phyloP scores from a whole-genome alignment of 2,888 invertebrate genomes.

The Amiota minor region DNA sequence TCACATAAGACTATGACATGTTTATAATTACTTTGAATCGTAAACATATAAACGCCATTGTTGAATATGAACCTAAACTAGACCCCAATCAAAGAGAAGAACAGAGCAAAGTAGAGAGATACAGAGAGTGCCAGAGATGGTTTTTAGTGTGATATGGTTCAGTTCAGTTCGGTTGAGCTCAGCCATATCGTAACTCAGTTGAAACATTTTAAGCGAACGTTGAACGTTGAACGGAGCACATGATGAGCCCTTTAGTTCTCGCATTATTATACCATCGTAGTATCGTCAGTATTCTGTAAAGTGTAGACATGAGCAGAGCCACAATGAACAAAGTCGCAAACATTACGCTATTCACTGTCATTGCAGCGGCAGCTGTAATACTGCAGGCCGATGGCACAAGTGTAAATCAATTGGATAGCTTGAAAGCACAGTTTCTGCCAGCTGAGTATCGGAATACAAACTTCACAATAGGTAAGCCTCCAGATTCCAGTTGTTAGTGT shows the following conservation, averaged over 20 bases:
- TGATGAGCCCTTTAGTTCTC: too few species aligned
- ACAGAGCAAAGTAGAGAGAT: too few species aligned
- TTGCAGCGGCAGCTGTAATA: constrained; percentile 47
- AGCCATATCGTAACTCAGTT: too few species aligned
- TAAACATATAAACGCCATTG: neutral
- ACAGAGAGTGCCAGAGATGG: too few species aligned
- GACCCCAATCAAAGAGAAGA: too few species aligned
- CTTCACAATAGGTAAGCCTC: constrained; percentile 59
- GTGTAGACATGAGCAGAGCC: neutral
- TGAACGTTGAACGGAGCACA: too few species aligned
- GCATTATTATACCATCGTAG: too few species aligned
- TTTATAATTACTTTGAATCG: neutral
- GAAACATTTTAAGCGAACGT: neutral
- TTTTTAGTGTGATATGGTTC: neutral
- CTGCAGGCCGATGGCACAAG: constrained; percentile 37
- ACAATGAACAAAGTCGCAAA: constrained; percentile 55
- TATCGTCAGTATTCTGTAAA: neutral
- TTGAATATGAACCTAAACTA: neutral
- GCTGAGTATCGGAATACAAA: constrained; percentile 63
- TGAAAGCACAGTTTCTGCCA: constrained; percentile 65
- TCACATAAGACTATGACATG: neutral
- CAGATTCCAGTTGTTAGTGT: neutral
- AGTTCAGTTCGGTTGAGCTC: neutral
- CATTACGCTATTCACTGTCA: constrained; percentile 38
- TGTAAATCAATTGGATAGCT: constrained; percentile 55